These are phyloP conservation scores for Physocephala rufipes DNA, from an alignment of 2,888 invertebrate genomes.

Conservation along the genomic window DNA sequence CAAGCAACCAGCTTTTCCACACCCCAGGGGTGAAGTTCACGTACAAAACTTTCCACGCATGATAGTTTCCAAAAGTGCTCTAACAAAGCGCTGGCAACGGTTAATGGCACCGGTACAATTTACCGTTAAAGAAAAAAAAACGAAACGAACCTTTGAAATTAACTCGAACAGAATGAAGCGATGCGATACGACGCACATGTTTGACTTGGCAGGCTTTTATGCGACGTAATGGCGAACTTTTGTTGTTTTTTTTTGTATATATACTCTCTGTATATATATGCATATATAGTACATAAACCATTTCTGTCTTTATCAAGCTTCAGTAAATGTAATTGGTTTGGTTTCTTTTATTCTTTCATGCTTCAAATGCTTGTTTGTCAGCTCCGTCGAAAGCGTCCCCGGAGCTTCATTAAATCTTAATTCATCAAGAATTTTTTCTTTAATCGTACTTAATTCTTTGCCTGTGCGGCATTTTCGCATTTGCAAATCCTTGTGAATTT, in stretches of 20 bases:
- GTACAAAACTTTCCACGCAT: neutral
- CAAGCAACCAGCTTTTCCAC: neutral
- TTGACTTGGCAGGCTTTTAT: constrained; percentile 4
- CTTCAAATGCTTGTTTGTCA: neutral
- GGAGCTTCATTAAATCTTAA: neutral
- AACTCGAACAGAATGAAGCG: constrained; percentile 8
- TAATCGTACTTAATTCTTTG: neutral
- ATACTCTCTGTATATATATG: too few species aligned
- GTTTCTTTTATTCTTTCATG: neutral
- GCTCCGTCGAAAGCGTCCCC: too few species aligned
- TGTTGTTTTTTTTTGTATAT: too few species aligned
- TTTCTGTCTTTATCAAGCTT: too few species aligned
- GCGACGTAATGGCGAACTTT: too few species aligned
- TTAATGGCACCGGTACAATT: neutral
- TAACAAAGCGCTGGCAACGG: neutral
- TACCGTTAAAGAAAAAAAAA: neutral
- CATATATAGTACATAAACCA: too few species aligned
- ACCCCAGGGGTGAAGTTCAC: constrained; percentile 14
- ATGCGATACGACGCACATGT: too few species aligned
- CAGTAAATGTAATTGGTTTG: neutral
- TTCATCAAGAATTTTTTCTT: neutral
- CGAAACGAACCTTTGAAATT: constrained; percentile 11
- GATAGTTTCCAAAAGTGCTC: constrained; percentile 1
- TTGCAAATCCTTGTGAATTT: too few species aligned
- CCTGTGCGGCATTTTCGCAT: too few species aligned